Percentiles rank a stretch among this genome's conserved stretches.
Evolutionary conservation across 2,113 vertebrate genomes (phyloP).

Genomic region (Tragelaphus scriptus): DNA sequence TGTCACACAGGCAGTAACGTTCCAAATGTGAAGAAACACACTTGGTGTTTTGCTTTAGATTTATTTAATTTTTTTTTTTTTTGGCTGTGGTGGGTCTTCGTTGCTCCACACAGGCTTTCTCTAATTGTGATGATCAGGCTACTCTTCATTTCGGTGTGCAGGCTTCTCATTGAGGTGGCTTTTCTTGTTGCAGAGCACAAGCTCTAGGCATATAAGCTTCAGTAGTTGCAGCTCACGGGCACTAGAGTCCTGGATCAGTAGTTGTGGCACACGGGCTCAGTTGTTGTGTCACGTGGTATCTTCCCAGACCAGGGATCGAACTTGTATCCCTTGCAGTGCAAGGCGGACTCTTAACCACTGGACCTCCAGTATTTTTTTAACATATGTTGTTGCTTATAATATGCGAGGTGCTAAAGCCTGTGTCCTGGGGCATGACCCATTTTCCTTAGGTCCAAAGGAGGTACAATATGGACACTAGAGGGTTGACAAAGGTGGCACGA

Average conservation of each 20-base stretch:
- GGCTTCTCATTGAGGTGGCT: background rate
- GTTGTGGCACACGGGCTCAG: background rate
- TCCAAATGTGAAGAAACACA: background rate
- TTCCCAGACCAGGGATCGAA: background rate
- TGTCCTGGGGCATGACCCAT: background rate
- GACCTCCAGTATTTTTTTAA: background rate
- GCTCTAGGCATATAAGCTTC: background rate
- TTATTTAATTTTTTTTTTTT: background rate
- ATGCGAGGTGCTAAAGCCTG: background rate
- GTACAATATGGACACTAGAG: background rate
- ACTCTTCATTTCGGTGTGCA: background rate
- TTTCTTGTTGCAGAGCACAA: background rate
- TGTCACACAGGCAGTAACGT: background rate
- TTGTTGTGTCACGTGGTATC: background rate
- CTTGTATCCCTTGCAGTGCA: background rate
- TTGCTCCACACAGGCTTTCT: background rate
- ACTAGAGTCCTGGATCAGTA: background rate
- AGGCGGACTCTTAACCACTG: background rate
- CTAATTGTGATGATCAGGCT: background rate
- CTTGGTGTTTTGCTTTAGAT: background rate
- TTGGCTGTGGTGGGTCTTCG: background rate
- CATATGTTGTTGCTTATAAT: background rate
- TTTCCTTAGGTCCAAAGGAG: background rate
- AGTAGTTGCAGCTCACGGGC: background rate
- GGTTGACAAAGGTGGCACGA: background rate